Evolutionary conservation across 2,113 vertebrate species (phyloP), one percentile per base, ranked within the genome.

Genomic region (Manacus vitellinus): DNA sequence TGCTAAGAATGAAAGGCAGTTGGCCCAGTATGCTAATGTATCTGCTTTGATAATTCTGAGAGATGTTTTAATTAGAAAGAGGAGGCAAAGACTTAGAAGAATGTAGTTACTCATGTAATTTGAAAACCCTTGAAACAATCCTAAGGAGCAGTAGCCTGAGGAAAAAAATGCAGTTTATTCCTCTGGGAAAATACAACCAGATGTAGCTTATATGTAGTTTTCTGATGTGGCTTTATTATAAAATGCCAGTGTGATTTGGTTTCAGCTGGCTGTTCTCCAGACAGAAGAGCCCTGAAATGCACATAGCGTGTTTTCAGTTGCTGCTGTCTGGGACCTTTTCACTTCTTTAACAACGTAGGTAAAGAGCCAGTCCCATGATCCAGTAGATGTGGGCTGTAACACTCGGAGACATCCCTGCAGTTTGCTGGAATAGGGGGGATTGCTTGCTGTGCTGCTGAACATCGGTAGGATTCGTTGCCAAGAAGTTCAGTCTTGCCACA

Each of bases 1-100:
- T 90, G 56, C 33, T 87, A 76, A 35, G 72, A 89, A 66, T 58
- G 47, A 85, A 89, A 92, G 49, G 56, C 63, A 77, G 22, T 55
- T 91, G 58, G 89, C 59, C 39, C 27, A 16, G 61, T 85, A 85
- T 94, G 62, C 56, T 88, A 91, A 92, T 94, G 87, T 67, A 46
- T 94, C 74, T 92, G 39, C 43, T 78, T 74, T 93, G 67, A 88
- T 94, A 91, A 87, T 46, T 55, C 77, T 66, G 43, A 81, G 63
- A 30, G 70, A 76, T 93, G 37, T 88, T 97, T 92, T 89, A 97
- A 95, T 82, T 91, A 85, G 81, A 81, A 68, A 73, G n/a, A 90
- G 33, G 72, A 88, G 82, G 46, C 51, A 83, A 58, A 94, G 78
- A 85, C 87, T 94, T 82, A 37, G 19, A 92, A 84, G n/a, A 87